Evolutionary conservation across 2,113 vertebrate genomes (phyloP).

Genomic region (Pachyramphus minor): DNA sequence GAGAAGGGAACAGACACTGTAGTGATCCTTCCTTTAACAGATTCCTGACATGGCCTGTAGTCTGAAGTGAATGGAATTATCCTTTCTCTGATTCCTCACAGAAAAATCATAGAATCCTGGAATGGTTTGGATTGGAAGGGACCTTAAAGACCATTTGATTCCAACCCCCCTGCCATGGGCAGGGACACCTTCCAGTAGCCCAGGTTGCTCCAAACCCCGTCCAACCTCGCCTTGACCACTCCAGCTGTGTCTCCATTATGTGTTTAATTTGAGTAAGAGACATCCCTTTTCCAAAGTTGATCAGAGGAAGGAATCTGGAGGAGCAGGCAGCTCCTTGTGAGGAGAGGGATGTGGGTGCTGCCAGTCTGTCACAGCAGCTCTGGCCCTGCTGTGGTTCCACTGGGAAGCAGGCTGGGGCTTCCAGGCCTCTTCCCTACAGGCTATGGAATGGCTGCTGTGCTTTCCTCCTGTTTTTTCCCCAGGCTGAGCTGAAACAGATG

Average conservation of each 20-base stretch:
- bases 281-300: background rate
- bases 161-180: background rate
- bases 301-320: background rate
- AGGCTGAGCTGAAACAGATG: background rate
- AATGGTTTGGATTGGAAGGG: background rate
- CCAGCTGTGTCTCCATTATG: fast-evolving
- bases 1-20: background rate
- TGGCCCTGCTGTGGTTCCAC: background rate
- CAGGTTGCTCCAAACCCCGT: fast-evolving
- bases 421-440: background rate
- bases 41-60: background rate
- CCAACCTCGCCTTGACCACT: background rate
- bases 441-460: background rate
- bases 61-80: background rate
- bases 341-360: background rate
- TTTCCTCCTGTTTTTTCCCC: background rate
- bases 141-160: background rate
- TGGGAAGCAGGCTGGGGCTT: background rate
- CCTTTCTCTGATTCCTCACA: background rate
- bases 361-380: background rate
- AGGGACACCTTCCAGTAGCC: background rate
- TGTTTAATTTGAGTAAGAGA: background rate
- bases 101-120: background rate
- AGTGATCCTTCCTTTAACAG: background rate
- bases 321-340: background rate